A percentile compares a stretch with the other conserved stretches of the same genome.
Conservation (phyloP, 2,113 vertebrate species). For the Cebus imitator region DNA sequence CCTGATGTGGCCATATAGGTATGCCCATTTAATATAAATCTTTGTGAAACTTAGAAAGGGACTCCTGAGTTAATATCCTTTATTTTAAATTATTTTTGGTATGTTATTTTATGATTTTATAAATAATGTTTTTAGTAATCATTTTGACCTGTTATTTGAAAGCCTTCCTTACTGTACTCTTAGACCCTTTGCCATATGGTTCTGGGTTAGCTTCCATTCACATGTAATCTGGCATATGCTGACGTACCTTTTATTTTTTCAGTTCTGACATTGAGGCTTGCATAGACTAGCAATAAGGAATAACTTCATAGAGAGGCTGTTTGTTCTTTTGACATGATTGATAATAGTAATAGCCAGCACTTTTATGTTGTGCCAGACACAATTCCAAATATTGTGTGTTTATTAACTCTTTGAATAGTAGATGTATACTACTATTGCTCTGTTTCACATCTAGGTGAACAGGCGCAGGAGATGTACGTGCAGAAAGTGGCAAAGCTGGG, state of each 20-base stretch:
- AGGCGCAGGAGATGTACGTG: neutral
- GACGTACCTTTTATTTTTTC: neutral
- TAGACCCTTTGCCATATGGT: neutral
- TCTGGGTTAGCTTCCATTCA: neutral
- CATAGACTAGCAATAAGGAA: neutral
- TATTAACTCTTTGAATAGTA: neutral
- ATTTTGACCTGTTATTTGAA: slow-evolving; percentile 6
- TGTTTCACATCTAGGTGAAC: neutral
- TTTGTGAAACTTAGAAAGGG: slow-evolving; percentile 3
- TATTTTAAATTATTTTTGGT: neutral
- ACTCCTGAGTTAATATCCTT: slow-evolving; percentile 4
- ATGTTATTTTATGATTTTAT: neutral
- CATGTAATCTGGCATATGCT: neutral
- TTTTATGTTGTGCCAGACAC: slow-evolving; percentile 15
- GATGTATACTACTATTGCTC: neutral
- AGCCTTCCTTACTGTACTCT: neutral
- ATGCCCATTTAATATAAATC: neutral
- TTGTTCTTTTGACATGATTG: neutral
- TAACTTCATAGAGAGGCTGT: neutral
- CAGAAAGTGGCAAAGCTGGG: neutral
- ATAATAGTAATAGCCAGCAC: neutral
- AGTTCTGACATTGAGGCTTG: neutral
- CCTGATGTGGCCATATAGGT: neutral
- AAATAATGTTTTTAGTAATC: neutral
- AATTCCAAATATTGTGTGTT: neutral